phyloP scores from a whole-genome alignment of 1,140 invertebrate species.

The Drosophila mauritiana region DNA sequence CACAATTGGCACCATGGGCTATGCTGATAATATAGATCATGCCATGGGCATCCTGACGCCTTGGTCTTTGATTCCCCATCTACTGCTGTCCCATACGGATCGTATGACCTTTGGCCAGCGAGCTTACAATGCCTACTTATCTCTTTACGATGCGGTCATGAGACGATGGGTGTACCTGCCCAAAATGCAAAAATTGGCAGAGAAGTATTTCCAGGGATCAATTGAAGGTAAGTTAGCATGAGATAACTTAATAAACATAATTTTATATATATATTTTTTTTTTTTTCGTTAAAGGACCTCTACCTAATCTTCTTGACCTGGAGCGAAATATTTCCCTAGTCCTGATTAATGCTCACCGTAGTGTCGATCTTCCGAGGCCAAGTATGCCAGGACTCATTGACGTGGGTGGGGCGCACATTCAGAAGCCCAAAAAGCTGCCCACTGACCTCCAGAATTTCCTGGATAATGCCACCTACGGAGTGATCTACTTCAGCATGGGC shows the following conservation, averaged over 20 bases:
- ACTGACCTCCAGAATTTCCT: slow-evolving; percentile 85
- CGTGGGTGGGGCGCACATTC: slow-evolving; percentile 86
- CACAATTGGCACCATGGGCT: slow-evolving; percentile 86
- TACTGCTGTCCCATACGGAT: slow-evolving; percentile 84
- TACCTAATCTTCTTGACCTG: slow-evolving; percentile 85
- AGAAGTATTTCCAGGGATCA: slow-evolving; percentile 66
- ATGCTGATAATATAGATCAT: slow-evolving; percentile 86
- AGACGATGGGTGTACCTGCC: slow-evolving; percentile 75
- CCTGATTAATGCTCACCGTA: slow-evolving; percentile 86
- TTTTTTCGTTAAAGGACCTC: slow-evolving; percentile 27
- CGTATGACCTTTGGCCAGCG: slow-evolving; percentile 74
- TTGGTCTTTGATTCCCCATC: slow-evolving; percentile 85
- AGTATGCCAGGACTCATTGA: slow-evolving; percentile 85
- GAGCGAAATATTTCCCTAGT: slow-evolving; percentile 86
- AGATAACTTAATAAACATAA: no score
- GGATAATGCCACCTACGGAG: slow-evolving; percentile 86
- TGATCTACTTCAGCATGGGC: slow-evolving; percentile 87
- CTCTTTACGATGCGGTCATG: slow-evolving; percentile 71
- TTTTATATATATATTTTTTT: neutral
- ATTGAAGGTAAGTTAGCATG: slow-evolving; percentile 45
- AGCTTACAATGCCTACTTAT: slow-evolving; percentile 73
- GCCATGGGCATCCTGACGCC: slow-evolving; percentile 85
- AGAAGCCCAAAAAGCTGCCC: slow-evolving; percentile 79
- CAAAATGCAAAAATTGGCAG: slow-evolving; percentile 80
- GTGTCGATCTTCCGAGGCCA: slow-evolving; percentile 85